phyloP scores from a whole-genome alignment of 2,113 vertebrate species.

The Oreochromis spilurus region DNA sequence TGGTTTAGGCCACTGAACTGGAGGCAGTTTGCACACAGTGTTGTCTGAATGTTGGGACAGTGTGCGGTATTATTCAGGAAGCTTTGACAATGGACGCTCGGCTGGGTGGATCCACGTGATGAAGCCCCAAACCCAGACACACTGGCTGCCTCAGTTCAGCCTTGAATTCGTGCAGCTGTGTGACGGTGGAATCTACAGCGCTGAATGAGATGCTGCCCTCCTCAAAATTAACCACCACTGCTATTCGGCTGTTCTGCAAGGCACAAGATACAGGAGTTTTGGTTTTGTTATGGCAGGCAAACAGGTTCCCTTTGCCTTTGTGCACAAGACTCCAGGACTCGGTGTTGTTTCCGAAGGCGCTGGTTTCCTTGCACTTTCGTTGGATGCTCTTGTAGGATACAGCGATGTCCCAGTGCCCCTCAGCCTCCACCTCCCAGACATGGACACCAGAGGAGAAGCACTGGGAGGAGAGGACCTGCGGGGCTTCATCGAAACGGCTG shows the following conservation, averaged over 20 bases:
- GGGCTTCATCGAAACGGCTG: conserved; percentile 20
- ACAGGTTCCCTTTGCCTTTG: conserved; percentile 4
- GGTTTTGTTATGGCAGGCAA: conserved; percentile 6
- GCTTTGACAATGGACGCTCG: conserved; percentile 30
- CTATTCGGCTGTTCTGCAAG: conserved; percentile 9
- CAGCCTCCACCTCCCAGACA: conserved; percentile 40
- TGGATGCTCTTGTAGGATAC: conserved; percentile 40
- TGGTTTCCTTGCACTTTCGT: neutral
- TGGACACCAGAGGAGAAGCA: conserved; percentile 40
- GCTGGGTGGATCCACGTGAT: conserved; percentile 18
- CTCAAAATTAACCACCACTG: conserved; percentile 33
- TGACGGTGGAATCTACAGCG: neutral
- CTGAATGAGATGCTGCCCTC: conserved; percentile 34
- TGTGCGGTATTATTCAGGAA: neutral
- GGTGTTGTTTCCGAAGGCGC: conserved; percentile 19
- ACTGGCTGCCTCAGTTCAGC: conserved; percentile 28
- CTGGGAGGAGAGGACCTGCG: conserved; percentile 37
- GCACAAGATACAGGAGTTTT: neutral
- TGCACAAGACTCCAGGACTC: conserved; percentile 53
- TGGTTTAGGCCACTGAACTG: neutral
- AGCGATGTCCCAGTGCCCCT: conserved; percentile 51
- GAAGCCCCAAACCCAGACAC: conserved; percentile 48
- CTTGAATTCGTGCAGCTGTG: conserved; percentile 19
- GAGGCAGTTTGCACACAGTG: neutral
- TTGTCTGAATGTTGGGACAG: neutral